phyloP scores from a whole-genome alignment of 2,113 vertebrate genomes.

The Sceloporus tristichus region DNA sequence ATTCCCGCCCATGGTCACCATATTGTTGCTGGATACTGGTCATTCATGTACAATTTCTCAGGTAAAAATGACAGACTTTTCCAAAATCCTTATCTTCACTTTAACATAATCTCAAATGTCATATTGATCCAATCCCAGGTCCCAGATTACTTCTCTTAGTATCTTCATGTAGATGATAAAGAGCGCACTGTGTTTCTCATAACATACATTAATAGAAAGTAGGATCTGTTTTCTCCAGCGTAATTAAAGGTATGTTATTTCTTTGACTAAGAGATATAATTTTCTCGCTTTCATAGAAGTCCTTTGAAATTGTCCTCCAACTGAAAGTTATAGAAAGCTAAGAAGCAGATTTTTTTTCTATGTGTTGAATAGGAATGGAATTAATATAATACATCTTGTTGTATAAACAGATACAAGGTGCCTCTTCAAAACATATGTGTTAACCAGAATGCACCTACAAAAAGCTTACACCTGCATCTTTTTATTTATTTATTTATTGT shows the following conservation, averaged over 20 bases:
- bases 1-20: too few relatives aligned
- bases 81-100: background rate
- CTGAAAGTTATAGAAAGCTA: constrained; percentile 5
- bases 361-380: background rate
- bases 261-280: too few relatives aligned
- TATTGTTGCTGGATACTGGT: background rate
- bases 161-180: too few relatives aligned
- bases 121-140: too few relatives aligned
- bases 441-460: background rate
- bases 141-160: too few relatives aligned
- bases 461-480: background rate
- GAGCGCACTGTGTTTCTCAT: too few relatives aligned
- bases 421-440: background rate
- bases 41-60: constrained; percentile 3
- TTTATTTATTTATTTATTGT: background rate
- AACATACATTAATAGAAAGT: too few relatives aligned
- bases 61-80: constrained; percentile 12
- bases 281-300: too few relatives aligned
- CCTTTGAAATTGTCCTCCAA: too few relatives aligned
- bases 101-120: constrained; percentile 14
- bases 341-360: constrained; percentile 8
- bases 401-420: background rate
- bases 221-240: too few relatives aligned
- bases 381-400: background rate
- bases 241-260: too few relatives aligned